Evolutionary conservation across 2,888 invertebrate genomes (phyloP), one percentile per base, ranked within the genome.

Genomic region (Quadroppia sp.): DNA sequence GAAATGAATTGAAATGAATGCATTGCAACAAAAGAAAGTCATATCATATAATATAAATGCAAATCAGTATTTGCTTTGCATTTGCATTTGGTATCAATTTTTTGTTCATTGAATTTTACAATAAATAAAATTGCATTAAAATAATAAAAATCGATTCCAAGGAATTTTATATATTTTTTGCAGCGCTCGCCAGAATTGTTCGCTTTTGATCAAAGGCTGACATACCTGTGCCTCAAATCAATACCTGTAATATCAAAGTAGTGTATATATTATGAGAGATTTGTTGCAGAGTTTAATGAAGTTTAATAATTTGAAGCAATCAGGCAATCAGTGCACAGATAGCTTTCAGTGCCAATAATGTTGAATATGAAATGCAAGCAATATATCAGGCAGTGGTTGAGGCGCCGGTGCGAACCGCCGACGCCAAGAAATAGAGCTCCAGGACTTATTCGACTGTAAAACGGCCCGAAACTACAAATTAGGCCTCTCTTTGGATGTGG

Each of bases 371-470:
- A 45, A 69, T 42, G 69, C 42, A 28, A 56, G 59, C 25, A 69
- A 69, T 69, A 69, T 69, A 69, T 69, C 45, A 45, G 45, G 69
- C 69, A 69, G 69, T 69, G 69, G 45, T 69, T 69, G 69, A 69
- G 69, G 69, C 69, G 69, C 69, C 69, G 69, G 20, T 69, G 28
- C 69, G 40, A 42, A 69, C 42, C 69, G 69, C 69, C 69, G 69
- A 69, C 69, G 69, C 69, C 69, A 69, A 45, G 42, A 69, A 69
- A 69, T 69, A 69, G 69, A 69, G 69, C 69, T 69, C 28, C 69
- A 69, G 69, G 69, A 15, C 69, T 20, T 69, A 69, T 69, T 36
- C 23, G 42, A 69, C 69, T 69, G 42, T 20, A 69, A 64, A 69
- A 69, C 40, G 45, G 69, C 23, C 45, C 69, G 23, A 42, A 69